A percentile compares a stretch with the other conserved stretches of the same genome.
These are phyloP conservation scores for Xyrauchen texanus DNA, from an alignment of 2,113 vertebrate species.

Conservation along the genomic window DNA sequence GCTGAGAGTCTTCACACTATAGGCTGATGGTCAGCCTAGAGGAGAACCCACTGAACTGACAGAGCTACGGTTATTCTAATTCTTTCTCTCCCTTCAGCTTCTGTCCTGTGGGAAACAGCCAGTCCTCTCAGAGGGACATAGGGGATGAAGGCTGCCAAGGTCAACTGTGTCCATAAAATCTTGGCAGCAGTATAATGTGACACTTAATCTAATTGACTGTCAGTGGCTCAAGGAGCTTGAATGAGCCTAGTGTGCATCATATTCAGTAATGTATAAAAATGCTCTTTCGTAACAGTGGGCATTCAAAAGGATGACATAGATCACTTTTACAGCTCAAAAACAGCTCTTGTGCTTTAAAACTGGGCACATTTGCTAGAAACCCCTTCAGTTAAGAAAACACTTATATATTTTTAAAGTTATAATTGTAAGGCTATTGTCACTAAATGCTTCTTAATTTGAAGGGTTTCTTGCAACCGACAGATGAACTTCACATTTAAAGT, in stretches of 20 bases:
- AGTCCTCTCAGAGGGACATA: conserved; percentile 18
- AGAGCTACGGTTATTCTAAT: conserved; percentile 25
- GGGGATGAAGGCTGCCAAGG: conserved; percentile 19
- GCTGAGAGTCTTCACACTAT: conserved; percentile 17
- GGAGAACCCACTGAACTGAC: conserved; percentile 2
- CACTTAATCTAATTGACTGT: conserved; percentile 20
- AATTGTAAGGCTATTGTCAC: too few species aligned
- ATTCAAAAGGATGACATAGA: background rate
- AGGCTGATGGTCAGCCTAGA: background rate
- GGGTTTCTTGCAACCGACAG: too few species aligned
- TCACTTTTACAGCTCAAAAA: background rate
- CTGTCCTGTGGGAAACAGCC: conserved; percentile 19
- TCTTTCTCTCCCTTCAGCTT: background rate
- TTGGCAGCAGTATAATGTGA: conserved; percentile 29
- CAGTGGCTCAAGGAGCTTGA: conserved; percentile 8
- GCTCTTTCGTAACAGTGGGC: background rate
- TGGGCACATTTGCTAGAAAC: too few species aligned
- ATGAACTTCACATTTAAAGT: too few species aligned
- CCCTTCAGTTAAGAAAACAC: too few species aligned
- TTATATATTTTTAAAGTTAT: too few species aligned
- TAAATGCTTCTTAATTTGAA: too few species aligned
- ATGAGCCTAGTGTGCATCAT: background rate
- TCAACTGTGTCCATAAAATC: conserved; percentile 31
- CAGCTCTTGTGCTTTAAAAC: background rate
- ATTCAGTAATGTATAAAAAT: background rate